Evolutionary conservation across 2,113 vertebrate species (phyloP).

Genomic region (Lynx canadensis): DNA sequence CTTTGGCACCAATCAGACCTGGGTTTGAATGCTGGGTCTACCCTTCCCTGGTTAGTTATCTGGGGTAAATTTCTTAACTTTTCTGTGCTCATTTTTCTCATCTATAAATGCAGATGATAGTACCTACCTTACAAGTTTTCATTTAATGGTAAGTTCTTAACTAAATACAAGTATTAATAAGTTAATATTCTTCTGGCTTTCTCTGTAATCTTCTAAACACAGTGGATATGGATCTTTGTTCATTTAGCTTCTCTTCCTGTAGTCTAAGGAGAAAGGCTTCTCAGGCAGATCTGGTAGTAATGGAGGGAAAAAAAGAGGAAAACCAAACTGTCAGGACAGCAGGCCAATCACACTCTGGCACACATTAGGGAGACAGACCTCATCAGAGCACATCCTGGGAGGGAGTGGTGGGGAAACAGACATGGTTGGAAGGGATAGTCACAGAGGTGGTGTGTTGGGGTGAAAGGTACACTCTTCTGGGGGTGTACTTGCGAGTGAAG

Average conservation of each 20-base stretch:
- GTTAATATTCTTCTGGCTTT: background rate
- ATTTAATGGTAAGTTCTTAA: background rate
- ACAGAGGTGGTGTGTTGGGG: background rate
- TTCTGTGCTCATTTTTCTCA: background rate
- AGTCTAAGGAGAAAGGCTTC: background rate
- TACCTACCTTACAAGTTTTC: background rate
- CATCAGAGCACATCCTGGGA: background rate
- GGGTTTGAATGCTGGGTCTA: background rate
- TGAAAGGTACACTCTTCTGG: background rate
- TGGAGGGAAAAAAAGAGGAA: background rate
- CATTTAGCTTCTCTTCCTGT: background rate
- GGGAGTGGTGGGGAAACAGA: background rate
- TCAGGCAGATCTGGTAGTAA: background rate
- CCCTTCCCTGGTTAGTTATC: background rate
- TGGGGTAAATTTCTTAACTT: background rate
- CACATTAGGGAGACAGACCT: background rate
- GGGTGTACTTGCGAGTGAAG: background rate
- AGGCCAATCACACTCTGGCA: background rate
- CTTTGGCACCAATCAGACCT: background rate
- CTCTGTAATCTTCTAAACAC: background rate
- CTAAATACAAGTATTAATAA: background rate
- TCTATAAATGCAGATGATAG: background rate
- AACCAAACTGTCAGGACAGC: background rate
- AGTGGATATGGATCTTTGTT: background rate
- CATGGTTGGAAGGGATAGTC: background rate